A percentile compares a stretch with the other conserved stretches of the same genome.
phyloP scores from a whole-genome alignment of 2,888 invertebrate species.

The Disparrhopalites patrizii region DNA sequence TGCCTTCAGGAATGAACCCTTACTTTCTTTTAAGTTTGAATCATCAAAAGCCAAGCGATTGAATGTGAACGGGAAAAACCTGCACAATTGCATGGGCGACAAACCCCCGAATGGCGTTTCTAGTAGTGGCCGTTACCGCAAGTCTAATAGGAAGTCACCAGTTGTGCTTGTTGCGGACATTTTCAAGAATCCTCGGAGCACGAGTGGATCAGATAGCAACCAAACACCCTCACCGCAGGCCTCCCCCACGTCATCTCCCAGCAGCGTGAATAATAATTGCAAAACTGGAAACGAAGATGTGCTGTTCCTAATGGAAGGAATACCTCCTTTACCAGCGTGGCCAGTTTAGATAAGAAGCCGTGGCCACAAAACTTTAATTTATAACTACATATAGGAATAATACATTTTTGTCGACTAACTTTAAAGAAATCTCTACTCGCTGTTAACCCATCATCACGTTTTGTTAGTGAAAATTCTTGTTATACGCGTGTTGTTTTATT shows the following conservation, averaged over 20 bases:
- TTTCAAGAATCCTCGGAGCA: conserved; percentile 22
- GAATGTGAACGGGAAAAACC: neutral
- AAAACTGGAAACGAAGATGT: conserved; percentile 30
- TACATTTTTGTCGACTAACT: too few species aligned
- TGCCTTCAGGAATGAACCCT: too few species aligned
- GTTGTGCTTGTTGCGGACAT: conserved; percentile 43
- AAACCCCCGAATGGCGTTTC: neutral
- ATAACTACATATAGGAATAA: too few species aligned
- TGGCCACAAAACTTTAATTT: too few species aligned
- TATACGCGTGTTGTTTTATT: too few species aligned
- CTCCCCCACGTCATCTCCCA: neutral
- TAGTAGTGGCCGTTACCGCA: conserved; percentile 3
- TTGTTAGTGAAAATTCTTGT: too few species aligned
- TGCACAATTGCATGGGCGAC: neutral
- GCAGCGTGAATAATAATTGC: neutral
- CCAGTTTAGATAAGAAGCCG: conserved; percentile 24
- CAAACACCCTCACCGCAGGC: neutral
- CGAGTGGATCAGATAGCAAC: too few species aligned
- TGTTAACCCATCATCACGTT: too few species aligned
- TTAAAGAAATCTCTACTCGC: too few species aligned
- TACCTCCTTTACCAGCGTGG: conserved; percentile 45
- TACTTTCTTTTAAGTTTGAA: neutral
- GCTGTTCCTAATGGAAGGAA: conserved; percentile 39
- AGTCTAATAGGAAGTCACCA: conserved; percentile 31
- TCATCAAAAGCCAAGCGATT: neutral